These are phyloP conservation scores for Semaprochilodus insignis DNA, from an alignment of 2,797 vertebrate species.

Conservation along the genomic window DNA sequence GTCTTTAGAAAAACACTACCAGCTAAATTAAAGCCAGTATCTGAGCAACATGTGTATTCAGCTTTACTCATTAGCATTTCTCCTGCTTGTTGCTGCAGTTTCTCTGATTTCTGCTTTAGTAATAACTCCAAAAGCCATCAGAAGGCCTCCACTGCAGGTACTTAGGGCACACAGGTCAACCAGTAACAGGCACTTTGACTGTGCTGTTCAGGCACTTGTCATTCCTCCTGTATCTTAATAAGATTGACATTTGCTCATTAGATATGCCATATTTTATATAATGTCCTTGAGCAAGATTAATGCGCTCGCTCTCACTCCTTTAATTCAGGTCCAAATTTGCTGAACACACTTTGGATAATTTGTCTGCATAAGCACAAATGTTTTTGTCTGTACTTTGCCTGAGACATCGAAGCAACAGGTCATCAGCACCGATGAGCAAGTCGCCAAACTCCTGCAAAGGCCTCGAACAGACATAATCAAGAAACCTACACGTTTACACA, in stretches of 20 bases:
- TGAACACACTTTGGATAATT: neutral
- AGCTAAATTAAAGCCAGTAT: neutral
- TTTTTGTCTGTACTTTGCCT: neutral
- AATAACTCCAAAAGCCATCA: neutral
- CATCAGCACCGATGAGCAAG: neutral
- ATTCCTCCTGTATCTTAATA: constrained; percentile 40
- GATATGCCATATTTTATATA: constrained; percentile 42
- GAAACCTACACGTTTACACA: too few species aligned
- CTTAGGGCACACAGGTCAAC: neutral
- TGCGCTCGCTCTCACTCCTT: constrained; percentile 9
- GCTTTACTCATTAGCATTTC: neutral
- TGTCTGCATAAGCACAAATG: neutral
- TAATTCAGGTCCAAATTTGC: neutral
- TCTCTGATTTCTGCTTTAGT: neutral
- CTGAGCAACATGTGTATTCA: neutral
- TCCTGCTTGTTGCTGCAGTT: neutral
- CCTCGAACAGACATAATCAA: neutral
- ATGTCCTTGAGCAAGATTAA: constrained; percentile 47
- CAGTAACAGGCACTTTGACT: constrained; percentile 12
- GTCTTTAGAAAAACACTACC: neutral
- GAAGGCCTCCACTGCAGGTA: neutral
- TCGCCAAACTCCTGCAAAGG: neutral
- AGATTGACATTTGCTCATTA: constrained; percentile 49
- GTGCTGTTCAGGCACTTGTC: constrained; percentile 18
- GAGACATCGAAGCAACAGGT: neutral